phyloP scores from a whole-genome alignment of 2,113 vertebrate genomes.

The Phaethon lepturus region DNA sequence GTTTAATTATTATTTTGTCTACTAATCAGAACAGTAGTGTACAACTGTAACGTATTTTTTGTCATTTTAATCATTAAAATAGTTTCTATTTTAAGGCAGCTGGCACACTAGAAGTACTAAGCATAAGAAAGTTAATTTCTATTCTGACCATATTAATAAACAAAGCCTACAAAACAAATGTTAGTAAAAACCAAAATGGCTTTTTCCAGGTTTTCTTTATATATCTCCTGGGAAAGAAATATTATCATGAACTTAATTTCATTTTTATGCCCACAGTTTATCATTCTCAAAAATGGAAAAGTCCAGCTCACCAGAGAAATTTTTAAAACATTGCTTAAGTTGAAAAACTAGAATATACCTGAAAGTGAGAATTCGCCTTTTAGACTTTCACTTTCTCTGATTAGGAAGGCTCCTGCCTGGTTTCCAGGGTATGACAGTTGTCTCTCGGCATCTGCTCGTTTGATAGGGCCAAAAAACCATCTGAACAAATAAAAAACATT shows the following conservation, averaged over 20 bases:
- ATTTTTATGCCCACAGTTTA: not conserved
- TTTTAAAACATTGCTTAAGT: not conserved
- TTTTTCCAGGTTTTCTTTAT: not conserved
- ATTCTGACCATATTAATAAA: not conserved
- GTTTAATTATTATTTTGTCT: not conserved
- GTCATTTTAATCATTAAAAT: not conserved
- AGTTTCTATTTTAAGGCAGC: not conserved
- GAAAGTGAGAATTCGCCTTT: conserved; percentile 88
- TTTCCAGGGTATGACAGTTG: conserved; percentile 81
- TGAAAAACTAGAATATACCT: conserved; percentile 74
- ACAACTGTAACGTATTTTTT: not conserved
- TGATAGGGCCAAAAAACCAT: conserved; percentile 91
- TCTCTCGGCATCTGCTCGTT: conserved; percentile 90
- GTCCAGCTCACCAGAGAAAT: not conserved
- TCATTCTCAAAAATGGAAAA: not conserved
- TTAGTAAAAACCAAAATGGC: not conserved
- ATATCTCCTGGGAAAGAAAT: not conserved
- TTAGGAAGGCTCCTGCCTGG: conserved; percentile 84
- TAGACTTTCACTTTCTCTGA: conserved; percentile 90
- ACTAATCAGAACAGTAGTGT: not conserved
- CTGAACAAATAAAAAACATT: conserved; percentile 74
- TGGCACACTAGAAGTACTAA: not conserved
- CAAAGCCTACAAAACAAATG: not conserved
- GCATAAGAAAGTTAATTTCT: not conserved
- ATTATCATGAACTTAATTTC: not conserved